These are phyloP conservation scores for Drosophila kanekoi DNA, from an alignment of 2,888 invertebrate genomes.

Conservation along the genomic window DNA sequence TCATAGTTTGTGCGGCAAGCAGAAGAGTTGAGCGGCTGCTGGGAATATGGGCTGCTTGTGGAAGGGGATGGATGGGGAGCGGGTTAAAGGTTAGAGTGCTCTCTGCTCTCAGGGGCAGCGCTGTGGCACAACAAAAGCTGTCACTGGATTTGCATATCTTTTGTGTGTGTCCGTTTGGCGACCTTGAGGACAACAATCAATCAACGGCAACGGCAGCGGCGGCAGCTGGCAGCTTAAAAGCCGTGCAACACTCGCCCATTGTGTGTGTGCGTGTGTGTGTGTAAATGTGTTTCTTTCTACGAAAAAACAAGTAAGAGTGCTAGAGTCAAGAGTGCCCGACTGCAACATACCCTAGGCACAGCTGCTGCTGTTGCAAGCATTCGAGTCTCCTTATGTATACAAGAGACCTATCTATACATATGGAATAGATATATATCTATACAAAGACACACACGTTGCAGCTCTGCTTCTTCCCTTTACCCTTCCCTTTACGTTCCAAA, in stretches of 20 bases:
- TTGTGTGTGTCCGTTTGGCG: slow-evolving; percentile 56
- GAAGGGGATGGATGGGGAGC: neutral
- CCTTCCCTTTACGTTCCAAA: too few species aligned
- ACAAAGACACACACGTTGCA: too few species aligned
- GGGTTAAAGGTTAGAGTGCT: slow-evolving; percentile 30
- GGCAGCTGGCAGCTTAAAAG: slow-evolving; percentile 57
- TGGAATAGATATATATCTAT: too few species aligned
- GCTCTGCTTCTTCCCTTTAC: too few species aligned
- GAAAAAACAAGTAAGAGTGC: slow-evolving; percentile 2
- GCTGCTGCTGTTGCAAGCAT: too few species aligned
- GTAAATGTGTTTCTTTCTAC: slow-evolving; percentile 3
- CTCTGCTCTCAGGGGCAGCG: slow-evolving; percentile 15
- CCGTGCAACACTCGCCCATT: slow-evolving; percentile 47
- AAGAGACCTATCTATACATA: too few species aligned
- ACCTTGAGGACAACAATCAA: slow-evolving; percentile 63
- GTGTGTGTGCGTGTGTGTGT: slow-evolving; percentile 7
- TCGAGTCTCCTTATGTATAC: too few species aligned
- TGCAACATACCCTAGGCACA: too few species aligned
- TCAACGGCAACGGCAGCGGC: slow-evolving; percentile 44
- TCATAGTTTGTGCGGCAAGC: slow-evolving; percentile 12
- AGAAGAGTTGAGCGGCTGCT: too few species aligned
- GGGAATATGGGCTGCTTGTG: too few species aligned
- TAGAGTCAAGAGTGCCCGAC: neutral
- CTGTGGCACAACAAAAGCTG: slow-evolving; percentile 32
- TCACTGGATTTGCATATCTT: slow-evolving; percentile 67